Conservation (phyloP, 1,140 invertebrate species). For the Atta texana region DNA sequence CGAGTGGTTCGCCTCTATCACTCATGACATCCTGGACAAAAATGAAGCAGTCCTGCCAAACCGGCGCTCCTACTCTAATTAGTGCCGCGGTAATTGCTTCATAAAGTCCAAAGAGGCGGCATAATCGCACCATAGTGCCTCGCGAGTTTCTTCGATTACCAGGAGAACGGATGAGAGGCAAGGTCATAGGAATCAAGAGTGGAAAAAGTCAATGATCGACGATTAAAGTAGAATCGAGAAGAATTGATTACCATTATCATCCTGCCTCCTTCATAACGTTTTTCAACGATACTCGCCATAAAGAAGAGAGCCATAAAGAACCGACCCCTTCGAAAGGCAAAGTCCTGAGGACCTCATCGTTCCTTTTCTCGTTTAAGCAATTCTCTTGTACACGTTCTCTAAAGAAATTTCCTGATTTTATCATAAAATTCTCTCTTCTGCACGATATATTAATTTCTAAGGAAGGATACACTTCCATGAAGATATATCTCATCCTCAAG, state of each 20-base stretch:
- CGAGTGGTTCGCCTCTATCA: constrained; percentile 23
- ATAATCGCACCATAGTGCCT: constrained; percentile 54
- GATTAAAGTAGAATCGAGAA: constrained; percentile 56
- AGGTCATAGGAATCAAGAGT: neutral
- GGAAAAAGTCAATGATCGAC: constrained; percentile 44
- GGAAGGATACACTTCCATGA: neutral
- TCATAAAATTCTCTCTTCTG: neutral
- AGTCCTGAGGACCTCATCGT: neutral
- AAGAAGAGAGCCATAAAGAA: constrained; percentile 23
- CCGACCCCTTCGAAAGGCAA: neutral
- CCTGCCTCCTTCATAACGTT: constrained; percentile 21
- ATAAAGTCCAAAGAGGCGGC: constrained; percentile 68
- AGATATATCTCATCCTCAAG: neutral
- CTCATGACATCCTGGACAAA: constrained; percentile 52
- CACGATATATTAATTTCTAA: neutral
- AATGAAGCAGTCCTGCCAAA: constrained; percentile 64
- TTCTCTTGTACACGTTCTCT: neutral
- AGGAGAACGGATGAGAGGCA: constrained; percentile 14
- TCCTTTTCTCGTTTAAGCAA: neutral
- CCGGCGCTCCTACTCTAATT: constrained; percentile 71
- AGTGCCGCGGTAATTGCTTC: constrained; percentile 71
- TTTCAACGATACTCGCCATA: constrained; percentile 16
- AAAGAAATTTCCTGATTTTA: neutral
- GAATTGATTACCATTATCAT: constrained; percentile 59
- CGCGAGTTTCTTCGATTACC: constrained; percentile 61